Evolutionary conservation across 2,888 invertebrate genomes (phyloP).

Genomic region (Antheraea yamamai): DNA sequence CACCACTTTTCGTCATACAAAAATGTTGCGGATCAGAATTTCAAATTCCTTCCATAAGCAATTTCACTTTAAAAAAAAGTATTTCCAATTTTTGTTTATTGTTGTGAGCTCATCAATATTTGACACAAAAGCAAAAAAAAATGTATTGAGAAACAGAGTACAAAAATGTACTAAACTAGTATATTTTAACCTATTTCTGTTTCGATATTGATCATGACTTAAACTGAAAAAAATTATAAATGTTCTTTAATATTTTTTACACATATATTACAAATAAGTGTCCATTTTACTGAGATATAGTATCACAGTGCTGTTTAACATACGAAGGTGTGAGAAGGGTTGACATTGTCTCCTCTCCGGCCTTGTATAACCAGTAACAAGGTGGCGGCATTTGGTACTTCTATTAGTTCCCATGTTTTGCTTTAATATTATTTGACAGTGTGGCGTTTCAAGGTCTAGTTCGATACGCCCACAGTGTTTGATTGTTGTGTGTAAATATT

Average conservation of each 20-base stretch:
- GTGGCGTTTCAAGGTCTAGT: constrained; percentile 8
- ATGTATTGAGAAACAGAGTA: too few species aligned
- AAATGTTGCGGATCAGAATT: too few species aligned
- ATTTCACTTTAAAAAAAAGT: too few species aligned
- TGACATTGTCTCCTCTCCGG: constrained; percentile 31
- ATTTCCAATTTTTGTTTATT: too few species aligned
- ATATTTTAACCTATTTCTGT: too few species aligned
- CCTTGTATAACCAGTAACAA: constrained; percentile 23
- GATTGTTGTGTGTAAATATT: not conserved
- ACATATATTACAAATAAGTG: not conserved
- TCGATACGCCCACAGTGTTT: constrained; percentile 1
- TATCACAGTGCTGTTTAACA: constrained; percentile 16
- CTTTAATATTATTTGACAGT: constrained; percentile 12
- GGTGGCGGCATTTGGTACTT: constrained; percentile 23
- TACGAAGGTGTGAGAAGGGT: constrained; percentile 35
- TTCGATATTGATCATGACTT: too few species aligned
- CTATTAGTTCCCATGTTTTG: constrained; percentile 24
- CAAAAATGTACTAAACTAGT: too few species aligned
- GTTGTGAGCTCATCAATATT: too few species aligned
- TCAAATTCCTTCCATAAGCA: too few species aligned
- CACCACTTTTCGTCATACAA: too few species aligned
- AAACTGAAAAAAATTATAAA: too few species aligned
- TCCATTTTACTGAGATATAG: constrained; percentile 7
- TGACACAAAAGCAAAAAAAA: too few species aligned
- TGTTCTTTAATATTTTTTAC: not conserved